Evolutionary conservation across 2,113 vertebrate species (phyloP).

Genomic region (Paratilapia polleni): DNA sequence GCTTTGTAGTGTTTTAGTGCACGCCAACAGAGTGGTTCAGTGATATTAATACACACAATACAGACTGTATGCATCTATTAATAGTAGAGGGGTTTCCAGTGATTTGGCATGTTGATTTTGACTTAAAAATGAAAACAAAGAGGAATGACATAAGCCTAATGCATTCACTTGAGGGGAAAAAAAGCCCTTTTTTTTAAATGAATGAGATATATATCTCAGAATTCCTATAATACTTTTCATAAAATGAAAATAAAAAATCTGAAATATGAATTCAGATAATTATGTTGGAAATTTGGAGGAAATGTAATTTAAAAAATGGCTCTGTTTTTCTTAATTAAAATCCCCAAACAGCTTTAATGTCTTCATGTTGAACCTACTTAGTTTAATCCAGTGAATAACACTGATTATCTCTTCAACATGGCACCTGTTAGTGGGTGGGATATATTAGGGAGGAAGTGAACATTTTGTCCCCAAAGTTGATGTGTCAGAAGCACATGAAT

Average conservation of each 20-base stretch:
- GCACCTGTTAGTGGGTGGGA: too few species aligned
- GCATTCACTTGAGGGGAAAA: background rate
- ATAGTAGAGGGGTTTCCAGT: background rate
- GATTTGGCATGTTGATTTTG: slow-evolving; percentile 16
- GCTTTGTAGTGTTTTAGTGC: slow-evolving; percentile 50
- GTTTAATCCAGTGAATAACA: too few species aligned
- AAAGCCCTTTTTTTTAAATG: background rate
- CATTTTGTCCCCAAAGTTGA: too few species aligned
- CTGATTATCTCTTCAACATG: too few species aligned
- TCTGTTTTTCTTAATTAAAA: background rate
- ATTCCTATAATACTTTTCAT: background rate
- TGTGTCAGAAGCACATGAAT: too few species aligned
- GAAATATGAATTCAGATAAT: background rate
- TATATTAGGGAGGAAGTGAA: too few species aligned
- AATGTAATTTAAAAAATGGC: background rate
- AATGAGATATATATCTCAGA: background rate
- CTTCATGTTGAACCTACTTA: too few species aligned
- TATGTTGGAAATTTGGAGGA: background rate
- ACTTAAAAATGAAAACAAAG: background rate
- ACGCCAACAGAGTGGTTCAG: background rate
- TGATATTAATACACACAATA: background rate
- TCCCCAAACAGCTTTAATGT: too few species aligned
- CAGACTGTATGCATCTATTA: background rate
- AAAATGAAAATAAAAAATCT: background rate
- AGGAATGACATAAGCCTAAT: background rate